Percentiles rank a stretch among this genome's conserved stretches.
Evolutionary conservation across 2,113 vertebrate species (phyloP).

Genomic region (Pycnonotus jocosus): DNA sequence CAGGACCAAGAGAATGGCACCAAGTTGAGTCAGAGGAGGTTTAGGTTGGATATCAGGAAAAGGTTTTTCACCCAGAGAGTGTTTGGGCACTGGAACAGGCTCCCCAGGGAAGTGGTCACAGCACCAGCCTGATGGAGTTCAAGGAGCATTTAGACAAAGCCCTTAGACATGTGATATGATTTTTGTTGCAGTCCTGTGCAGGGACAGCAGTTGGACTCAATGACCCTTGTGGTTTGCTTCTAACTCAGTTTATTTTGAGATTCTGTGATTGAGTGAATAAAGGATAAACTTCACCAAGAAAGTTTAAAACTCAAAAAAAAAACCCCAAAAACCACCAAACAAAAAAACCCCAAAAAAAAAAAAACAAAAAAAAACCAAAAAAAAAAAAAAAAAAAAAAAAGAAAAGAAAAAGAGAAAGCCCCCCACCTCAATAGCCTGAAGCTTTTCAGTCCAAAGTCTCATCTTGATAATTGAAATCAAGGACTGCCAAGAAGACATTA

Average conservation of each 20-base stretch:
- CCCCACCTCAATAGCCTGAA: background rate
- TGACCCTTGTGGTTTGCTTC: background rate
- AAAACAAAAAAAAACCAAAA: background rate
- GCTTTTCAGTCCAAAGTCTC: background rate
- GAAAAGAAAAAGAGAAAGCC: too few relatives aligned
- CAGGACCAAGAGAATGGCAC: background rate
- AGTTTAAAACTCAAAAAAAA: background rate
- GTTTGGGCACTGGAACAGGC: background rate
- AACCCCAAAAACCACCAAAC: too few relatives aligned
- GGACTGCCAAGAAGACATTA: background rate
- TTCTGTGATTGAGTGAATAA: background rate
- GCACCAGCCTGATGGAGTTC: background rate
- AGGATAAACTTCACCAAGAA: background rate
- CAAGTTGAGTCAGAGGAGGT: fast-evolving
- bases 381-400: too few relatives aligned
- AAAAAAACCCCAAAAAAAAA: too few relatives aligned
- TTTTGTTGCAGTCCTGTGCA: background rate
- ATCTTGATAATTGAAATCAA: background rate
- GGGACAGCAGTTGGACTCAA: too few relatives aligned
- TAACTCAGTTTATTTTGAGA: background rate
- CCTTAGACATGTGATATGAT: background rate
- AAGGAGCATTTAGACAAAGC: fast-evolving
- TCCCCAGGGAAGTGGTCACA: background rate
- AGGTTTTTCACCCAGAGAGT: background rate
- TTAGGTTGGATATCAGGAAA: background rate